Evolutionary conservation across 2,797 vertebrate genomes (phyloP).

Genomic region (Esox masquinongy): DNA sequence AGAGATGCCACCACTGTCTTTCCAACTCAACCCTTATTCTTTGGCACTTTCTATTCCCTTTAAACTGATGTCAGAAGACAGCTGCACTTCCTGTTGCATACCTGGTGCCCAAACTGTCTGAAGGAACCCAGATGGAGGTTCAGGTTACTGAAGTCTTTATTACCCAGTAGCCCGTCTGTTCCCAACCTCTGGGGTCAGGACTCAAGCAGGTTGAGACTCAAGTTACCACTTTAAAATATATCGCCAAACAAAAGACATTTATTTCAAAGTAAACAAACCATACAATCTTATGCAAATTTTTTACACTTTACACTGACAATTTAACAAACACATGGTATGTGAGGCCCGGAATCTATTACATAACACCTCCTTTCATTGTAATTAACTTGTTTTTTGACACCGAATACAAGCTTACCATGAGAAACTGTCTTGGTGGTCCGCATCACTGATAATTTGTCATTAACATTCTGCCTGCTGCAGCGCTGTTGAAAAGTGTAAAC

Average conservation of each 20-base stretch:
- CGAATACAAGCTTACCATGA: background rate
- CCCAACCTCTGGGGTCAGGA: background rate
- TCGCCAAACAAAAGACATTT: no score
- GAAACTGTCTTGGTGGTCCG: background rate
- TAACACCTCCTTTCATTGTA: background rate
- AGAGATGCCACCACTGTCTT: slow-evolving; percentile 19
- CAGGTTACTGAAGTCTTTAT: slow-evolving; percentile 5
- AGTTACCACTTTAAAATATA: no score
- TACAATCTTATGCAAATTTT: background rate
- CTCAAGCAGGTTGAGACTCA: background rate
- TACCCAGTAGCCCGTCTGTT: background rate
- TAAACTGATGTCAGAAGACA: slow-evolving; percentile 54
- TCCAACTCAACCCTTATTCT: slow-evolving; percentile 19
- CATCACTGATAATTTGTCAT: background rate
- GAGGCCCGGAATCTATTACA: background rate
- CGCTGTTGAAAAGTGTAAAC: background rate
- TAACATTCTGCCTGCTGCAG: background rate
- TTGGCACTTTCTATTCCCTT: slow-evolving; percentile 25
- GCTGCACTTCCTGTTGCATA: slow-evolving; percentile 61
- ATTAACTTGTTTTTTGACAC: background rate
- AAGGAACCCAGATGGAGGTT: background rate
- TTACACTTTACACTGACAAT: background rate
- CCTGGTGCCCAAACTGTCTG: slow-evolving; percentile 37
- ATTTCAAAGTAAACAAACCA: no score
- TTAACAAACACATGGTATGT: background rate